These are phyloP conservation scores for Menura novaehollandiae DNA, from an alignment of 2,113 vertebrate species.

Conservation along the genomic window DNA sequence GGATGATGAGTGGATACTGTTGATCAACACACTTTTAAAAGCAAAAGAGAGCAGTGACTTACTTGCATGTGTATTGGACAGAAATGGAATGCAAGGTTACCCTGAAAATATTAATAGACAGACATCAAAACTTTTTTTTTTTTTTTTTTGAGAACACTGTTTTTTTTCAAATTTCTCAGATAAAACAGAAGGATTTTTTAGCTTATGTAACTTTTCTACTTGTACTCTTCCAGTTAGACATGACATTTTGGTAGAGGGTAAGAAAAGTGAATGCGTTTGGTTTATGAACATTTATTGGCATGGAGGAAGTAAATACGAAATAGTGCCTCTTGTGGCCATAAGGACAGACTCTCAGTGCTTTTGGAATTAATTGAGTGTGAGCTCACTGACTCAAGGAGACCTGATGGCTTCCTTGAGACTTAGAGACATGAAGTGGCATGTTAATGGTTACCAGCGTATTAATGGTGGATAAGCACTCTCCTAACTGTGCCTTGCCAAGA, in stretches of 20 bases:
- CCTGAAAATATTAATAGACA: background rate
- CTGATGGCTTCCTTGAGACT: background rate
- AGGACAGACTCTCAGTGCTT: background rate
- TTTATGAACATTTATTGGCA: background rate
- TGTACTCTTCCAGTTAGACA: background rate
- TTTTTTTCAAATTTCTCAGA: background rate
- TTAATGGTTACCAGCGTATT: too few relatives aligned
- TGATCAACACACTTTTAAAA: background rate
- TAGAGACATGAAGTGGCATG: fast-evolving
- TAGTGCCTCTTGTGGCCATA: background rate
- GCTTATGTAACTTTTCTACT: background rate
- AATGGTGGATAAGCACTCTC: background rate
- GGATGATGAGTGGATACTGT: background rate
- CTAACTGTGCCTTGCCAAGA: background rate
- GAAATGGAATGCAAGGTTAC: background rate
- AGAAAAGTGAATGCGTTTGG: background rate
- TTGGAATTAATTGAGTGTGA: background rate
- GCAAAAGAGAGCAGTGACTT: background rate
- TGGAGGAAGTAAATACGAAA: background rate
- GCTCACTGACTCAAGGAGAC: background rate
- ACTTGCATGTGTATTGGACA: background rate
- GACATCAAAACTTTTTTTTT: background rate
- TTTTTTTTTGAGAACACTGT: background rate
- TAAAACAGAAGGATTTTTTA: background rate
- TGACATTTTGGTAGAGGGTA: background rate